Percentiles rank a stretch among this genome's conserved stretches.
Evolutionary conservation across 2,113 vertebrate genomes (phyloP).

Genomic region (Polypterus senegalus): DNA sequence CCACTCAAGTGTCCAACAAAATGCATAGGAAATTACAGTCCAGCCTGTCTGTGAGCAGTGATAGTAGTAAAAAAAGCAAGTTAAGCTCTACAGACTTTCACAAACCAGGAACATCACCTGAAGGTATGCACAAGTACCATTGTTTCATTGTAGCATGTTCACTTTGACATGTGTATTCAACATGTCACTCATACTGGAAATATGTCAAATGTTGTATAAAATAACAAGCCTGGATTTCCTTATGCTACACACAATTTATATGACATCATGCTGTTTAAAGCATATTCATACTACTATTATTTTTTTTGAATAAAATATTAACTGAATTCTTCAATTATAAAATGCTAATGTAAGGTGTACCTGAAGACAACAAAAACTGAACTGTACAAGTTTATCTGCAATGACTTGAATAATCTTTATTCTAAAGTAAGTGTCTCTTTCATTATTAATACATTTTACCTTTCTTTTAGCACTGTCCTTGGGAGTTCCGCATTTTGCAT

Average conservation of each 20-base stretch:
- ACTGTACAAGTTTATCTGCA: no score
- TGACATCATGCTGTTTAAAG: no score
- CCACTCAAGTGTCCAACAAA: constrained; percentile 74
- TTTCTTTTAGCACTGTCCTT: constrained; percentile 12
- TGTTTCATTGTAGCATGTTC: background rate
- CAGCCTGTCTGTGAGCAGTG: constrained; percentile 83
- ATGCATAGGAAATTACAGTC: constrained; percentile 86
- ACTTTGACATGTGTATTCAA: no score
- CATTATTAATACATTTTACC: constrained; percentile 1
- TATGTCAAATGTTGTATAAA: no score
- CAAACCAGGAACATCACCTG: constrained; percentile 72
- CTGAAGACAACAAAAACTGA: no score
- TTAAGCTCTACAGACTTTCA: constrained; percentile 73
- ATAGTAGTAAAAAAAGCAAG: constrained; percentile 75
- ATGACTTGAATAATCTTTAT: background rate
- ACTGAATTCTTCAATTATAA: no score
- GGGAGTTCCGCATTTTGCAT: constrained; percentile 42
- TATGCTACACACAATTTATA: no score
- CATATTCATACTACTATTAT: no score
- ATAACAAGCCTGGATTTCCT: no score
- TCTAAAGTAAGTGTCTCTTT: background rate
- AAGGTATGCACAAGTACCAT: constrained; percentile 59
- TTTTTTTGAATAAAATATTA: no score
- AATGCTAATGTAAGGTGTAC: no score
- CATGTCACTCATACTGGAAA: no score